Conservation (phyloP, 2,888 invertebrate genomes). For the Cancer borealis region DNA sequence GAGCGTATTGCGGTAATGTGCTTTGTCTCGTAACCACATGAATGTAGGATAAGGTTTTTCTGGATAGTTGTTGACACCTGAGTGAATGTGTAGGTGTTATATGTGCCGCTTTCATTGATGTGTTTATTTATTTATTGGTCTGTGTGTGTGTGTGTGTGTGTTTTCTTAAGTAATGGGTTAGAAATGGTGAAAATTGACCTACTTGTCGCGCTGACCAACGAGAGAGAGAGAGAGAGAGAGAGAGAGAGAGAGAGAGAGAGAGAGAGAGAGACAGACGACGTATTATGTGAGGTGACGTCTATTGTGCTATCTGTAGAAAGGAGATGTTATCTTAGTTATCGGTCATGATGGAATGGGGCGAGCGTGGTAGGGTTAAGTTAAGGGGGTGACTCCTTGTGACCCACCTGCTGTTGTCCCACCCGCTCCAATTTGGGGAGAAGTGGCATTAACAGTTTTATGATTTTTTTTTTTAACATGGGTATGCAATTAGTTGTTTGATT, state of each 20-base stretch:
- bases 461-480: no score
- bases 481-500: no score
- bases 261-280: background rate
- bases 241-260: constrained; percentile 27
- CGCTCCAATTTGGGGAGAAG: background rate
- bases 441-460: no score
- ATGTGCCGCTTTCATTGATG: background rate
- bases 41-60: background rate
- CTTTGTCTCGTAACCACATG: background rate
- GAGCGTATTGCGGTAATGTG: no score
- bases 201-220: background rate
- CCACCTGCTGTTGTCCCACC: background rate
- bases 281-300: background rate
- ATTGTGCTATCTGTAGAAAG: background rate
- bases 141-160: constrained; percentile 7
- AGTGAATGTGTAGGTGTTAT: background rate
- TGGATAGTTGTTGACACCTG: background rate
- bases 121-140: background rate
- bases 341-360: background rate
- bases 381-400: background rate
- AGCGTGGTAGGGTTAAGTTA: background rate
- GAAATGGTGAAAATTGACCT: background rate
- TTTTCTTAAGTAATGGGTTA: background rate
- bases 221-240: constrained; percentile 31
- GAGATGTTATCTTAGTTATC: background rate